phyloP scores from a whole-genome alignment of 2,888 invertebrate species.

The Rhamnusium bicolor region DNA sequence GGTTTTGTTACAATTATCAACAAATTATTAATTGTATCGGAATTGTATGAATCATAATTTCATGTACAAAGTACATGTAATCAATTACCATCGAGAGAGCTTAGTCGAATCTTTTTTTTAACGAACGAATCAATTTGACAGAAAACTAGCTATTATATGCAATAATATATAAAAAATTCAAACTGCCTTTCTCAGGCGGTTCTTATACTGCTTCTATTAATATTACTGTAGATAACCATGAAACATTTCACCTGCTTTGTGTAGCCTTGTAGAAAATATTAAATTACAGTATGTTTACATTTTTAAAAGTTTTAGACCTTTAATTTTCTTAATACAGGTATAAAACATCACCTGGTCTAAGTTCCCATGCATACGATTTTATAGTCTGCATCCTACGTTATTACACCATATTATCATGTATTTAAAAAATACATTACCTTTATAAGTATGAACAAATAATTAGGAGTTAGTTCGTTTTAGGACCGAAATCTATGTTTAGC shows the following conservation, averaged over 20 bases:
- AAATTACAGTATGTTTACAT: constrained; percentile 34
- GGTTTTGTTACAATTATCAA: no score
- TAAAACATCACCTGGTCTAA: constrained; percentile 42
- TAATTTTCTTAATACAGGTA: constrained; percentile 43
- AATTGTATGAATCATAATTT: no score
- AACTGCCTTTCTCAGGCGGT: not conserved
- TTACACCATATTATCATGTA: not conserved
- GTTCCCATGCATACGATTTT: constrained; percentile 36
- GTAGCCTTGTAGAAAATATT: constrained; percentile 26
- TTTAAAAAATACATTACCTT: not conserved
- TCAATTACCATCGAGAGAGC: no score
- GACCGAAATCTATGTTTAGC: not conserved
- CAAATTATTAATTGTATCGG: no score
- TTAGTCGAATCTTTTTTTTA: no score
- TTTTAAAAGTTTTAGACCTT: constrained; percentile 22
- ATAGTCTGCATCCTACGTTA: not conserved
- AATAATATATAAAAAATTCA: not conserved
- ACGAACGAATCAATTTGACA: not conserved
- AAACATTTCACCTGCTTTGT: constrained; percentile 24
- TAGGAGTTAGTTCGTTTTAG: not conserved
- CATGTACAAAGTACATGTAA: no score
- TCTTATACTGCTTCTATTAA: constrained; percentile 1
- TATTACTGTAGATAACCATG: constrained; percentile 7
- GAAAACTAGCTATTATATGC: not conserved
- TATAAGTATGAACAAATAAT: no score